Evolutionary conservation across 2,888 invertebrate species (phyloP).

Genomic region (Macrostomum cliftonense): DNA sequence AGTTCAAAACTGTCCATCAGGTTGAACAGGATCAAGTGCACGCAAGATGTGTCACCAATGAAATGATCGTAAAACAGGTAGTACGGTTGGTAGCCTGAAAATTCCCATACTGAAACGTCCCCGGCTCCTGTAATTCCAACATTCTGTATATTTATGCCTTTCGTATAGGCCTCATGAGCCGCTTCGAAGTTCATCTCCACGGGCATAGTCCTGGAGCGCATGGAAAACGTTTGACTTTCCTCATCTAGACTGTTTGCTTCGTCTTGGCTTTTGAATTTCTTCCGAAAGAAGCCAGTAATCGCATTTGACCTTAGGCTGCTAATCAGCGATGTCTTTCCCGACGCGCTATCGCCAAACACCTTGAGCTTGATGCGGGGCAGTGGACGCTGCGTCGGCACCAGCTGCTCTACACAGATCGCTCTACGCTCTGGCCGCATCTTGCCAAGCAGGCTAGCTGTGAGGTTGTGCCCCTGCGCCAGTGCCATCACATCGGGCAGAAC

Average conservation of each 20-base stretch:
- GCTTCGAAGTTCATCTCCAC: conserved; percentile 8
- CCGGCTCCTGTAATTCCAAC: conserved; percentile 39
- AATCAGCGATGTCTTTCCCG: conserved; percentile 48
- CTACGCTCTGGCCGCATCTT: conserved; percentile 43
- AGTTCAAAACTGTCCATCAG: conserved; percentile 46
- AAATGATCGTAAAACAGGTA: conserved; percentile 48
- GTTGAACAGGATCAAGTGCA: conserved; percentile 48
- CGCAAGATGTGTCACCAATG: conserved; percentile 42
- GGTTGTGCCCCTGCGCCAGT: conserved; percentile 52
- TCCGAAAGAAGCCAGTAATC: conserved; percentile 46
- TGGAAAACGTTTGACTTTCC: neutral
- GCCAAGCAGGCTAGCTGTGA: conserved; percentile 50
- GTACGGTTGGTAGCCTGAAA: conserved; percentile 52
- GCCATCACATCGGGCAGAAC: conserved; percentile 57
- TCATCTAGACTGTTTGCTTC: neutral
- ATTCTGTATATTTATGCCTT: conserved; percentile 49
- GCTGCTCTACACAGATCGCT: conserved; percentile 45
- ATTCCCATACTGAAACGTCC: conserved; percentile 50
- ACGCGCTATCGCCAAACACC: conserved; percentile 49
- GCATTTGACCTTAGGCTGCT: conserved; percentile 48
- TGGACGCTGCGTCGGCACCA: conserved; percentile 39
- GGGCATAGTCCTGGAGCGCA: neutral
- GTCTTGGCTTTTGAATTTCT: conserved; percentile 4
- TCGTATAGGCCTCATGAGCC: conserved; percentile 43
- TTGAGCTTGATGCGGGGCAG: conserved; percentile 45